Evolutionary conservation across 2,888 invertebrate species (phyloP).

Genomic region (Catonia carolina): DNA sequence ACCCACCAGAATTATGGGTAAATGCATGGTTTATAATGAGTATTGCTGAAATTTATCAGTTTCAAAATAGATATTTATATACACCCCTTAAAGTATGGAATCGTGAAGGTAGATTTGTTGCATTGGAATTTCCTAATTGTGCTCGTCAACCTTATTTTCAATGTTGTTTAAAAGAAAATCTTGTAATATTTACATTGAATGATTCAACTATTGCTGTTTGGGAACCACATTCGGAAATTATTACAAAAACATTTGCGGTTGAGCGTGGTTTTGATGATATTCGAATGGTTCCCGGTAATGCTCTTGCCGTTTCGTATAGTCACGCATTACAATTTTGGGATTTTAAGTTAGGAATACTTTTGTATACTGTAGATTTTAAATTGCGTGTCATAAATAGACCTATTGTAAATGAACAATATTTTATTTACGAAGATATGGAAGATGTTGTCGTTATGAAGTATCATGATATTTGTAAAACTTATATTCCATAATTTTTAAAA

Average conservation of each 20-base stretch:
- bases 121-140: conserved; percentile 3
- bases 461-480: conserved; percentile 5
- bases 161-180: conserved; percentile 9
- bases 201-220: conserved; percentile 1
- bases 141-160: conserved; percentile 10
- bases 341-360: not conserved
- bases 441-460: not conserved
- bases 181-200: conserved; percentile 4
- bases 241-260: conserved; percentile 1
- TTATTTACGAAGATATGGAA: conserved; percentile 7
- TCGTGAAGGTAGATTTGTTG: conserved; percentile 6
- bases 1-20: conserved; percentile 1
- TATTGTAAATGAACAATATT: conserved; percentile 1
- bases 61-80: conserved; percentile 6
- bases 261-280: conserved; percentile 4
- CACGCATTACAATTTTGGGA: conserved; percentile 2
- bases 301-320: not conserved
- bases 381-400: not conserved
- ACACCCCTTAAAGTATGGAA: conserved; percentile 7
- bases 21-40: conserved; percentile 9
- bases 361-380: not conserved
- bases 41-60: conserved; percentile 9
- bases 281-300: conserved; percentile 2
- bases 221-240: not conserved
- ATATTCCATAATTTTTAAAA: too few species aligned